Percentiles rank a stretch among this genome's conserved stretches.
Conservation (phyloP, 2,797 vertebrate species). For the Chelonia mydas region DNA sequence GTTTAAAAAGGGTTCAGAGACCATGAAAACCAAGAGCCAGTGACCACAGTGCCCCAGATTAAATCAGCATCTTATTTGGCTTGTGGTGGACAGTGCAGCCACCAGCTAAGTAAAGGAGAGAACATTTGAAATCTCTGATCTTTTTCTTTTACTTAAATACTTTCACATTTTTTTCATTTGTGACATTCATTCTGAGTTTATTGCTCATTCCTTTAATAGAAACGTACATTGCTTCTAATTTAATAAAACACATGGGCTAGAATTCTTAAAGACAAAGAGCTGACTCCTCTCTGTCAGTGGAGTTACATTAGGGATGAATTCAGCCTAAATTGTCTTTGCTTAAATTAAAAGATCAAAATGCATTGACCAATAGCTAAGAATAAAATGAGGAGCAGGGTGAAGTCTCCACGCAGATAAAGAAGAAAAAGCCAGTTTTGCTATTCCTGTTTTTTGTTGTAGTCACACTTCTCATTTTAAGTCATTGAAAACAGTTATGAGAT, state of each 20-base stretch:
- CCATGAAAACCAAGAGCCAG: neutral
- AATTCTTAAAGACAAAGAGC: neutral
- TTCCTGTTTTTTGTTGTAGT: slow-evolving; percentile 59
- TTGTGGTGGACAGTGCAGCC: neutral
- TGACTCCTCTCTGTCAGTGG: neutral
- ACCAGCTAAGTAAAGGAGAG: neutral
- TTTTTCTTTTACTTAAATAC: neutral
- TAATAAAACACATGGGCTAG: neutral
- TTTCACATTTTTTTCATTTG: neutral
- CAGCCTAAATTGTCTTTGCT: slow-evolving; percentile 24
- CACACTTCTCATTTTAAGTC: slow-evolving; percentile 45
- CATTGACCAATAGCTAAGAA: slow-evolving; percentile 27
- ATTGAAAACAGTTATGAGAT: slow-evolving; percentile 45
- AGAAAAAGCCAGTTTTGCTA: slow-evolving; percentile 38
- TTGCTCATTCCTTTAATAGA: neutral
- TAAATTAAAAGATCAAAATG: neutral
- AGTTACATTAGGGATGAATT: neutral
- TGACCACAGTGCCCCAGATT: neutral
- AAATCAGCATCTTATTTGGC: accelerated
- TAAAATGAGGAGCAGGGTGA: neutral
- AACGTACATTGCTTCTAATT: neutral
- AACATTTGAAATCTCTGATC: neutral
- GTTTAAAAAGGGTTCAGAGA: neutral
- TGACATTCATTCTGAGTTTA: neutral
- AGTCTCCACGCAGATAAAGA: slow-evolving; percentile 20